These are phyloP conservation scores for Tetraodon nigroviridis DNA, from an alignment of 2,113 vertebrate genomes.

Conservation along the genomic window DNA sequence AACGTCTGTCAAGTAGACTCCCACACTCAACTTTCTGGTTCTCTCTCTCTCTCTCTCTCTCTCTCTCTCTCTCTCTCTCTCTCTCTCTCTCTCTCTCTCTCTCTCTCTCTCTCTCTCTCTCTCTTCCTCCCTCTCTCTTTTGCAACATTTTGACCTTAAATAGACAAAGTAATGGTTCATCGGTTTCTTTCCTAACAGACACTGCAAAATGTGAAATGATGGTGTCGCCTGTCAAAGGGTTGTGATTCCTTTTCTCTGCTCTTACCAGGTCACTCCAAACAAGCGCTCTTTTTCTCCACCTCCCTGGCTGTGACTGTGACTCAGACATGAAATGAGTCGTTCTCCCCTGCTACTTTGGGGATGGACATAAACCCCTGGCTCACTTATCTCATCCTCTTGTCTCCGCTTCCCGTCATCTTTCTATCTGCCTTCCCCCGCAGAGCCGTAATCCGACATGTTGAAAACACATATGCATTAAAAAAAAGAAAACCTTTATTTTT, in stretches of 20 bases:
- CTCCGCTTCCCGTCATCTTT: conserved; percentile 3
- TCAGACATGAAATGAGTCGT: conserved; percentile 34
- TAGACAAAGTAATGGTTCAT: too few species aligned
- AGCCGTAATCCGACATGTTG: conserved; percentile 35
- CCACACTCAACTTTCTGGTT: too few species aligned
- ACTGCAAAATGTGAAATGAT: too few species aligned
- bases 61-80: neutral
- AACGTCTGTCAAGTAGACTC: too few species aligned
- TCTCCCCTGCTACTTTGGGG: conserved; percentile 24
- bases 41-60: neutral
- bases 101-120: neutral
- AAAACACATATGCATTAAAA: conserved; percentile 16
- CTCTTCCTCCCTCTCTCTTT: conserved; percentile 12
- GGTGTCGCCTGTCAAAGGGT: too few species aligned
- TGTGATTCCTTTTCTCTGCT: too few species aligned
- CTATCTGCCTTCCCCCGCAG: conserved; percentile 21
- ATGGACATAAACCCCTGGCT: conserved; percentile 21
- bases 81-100: neutral
- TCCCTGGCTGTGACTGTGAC: conserved; percentile 38
- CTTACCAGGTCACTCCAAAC: neutral
- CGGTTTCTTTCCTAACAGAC: too few species aligned
- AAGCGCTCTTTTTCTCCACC: conserved; percentile 31
- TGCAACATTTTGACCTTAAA: neutral
- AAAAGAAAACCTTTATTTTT: too few species aligned
- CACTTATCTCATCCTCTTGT: neutral